Base-by-base conservation (phyloP, 1,140 invertebrate species). In the Agrilus planipennis region DNA sequence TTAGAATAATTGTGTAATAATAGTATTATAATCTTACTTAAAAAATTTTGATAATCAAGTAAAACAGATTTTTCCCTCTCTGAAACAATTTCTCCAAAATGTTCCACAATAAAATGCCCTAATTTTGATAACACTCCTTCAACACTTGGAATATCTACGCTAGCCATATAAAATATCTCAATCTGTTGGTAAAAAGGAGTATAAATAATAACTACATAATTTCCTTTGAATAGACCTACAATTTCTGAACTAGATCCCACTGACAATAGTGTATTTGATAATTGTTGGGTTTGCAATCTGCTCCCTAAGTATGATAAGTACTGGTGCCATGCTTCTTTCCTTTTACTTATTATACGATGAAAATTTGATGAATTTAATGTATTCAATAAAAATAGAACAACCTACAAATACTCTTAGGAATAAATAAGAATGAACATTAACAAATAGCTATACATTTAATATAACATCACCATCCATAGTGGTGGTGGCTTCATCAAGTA, bases 381-480 rank as follows among this genome's bases (percentile, higher is more conserved):
- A n/a, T n/a, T n/a, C n/a, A n/a, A n/a, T n/a, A n/a, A n/a, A 27
- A 27, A 9, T 9, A 7, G 23, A 27, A 27, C 23, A 9, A 27
- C 23, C 23, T 27, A 27, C 34, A 21, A 21, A 4, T n/a, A n/a
- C n/a, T n/a, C n/a, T n/a, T n/a, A n/a, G n/a, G n/a, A n/a, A n/a
- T n/a, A n/a, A n/a, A n/a, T n/a, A n/a, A n/a, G n/a, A n/a, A n/a
- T n/a, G n/a, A 16, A 29, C 11, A 27, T 14, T n/a, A 3, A 39
- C 14, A 27, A 21, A 36, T n/a, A n/a, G n/a, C n/a, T n/a, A n/a
- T 36, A 51, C 49, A 15, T 41, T 46, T 28, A 53, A 41, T 31
- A 58, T 58, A 35, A 57, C 34, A 50, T 57, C 49, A 14, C 50
- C 56, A 49, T 58, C 54, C 35, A 31, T 40, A 23, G 46, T 51